phyloP scores from a whole-genome alignment of 1,140 invertebrate species.

The Drosophila yakuba region DNA sequence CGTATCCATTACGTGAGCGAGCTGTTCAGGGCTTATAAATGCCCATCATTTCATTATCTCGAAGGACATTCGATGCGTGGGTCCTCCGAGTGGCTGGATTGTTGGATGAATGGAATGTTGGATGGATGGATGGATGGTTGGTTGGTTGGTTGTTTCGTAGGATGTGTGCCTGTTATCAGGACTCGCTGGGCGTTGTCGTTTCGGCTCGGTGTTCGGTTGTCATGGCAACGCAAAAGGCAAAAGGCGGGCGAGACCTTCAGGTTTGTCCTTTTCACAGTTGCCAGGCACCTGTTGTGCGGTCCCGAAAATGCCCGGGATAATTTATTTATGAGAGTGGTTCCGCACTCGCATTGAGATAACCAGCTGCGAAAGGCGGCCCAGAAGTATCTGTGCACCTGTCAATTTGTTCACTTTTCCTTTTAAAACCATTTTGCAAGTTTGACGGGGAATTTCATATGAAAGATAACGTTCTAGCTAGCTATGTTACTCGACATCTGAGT shows the following conservation, averaged over 20 bases:
- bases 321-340: slow-evolving; percentile 1
- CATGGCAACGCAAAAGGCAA: slow-evolving; percentile 42
- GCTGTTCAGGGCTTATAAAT: slow-evolving; percentile 37
- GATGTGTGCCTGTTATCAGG: slow-evolving; percentile 29
- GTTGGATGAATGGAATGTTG: not conserved
- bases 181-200: slow-evolving; percentile 44
- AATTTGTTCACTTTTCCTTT: not conserved
- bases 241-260: slow-evolving; percentile 61
- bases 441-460: not conserved
- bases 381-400: not conserved
- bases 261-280: slow-evolving; percentile 81
- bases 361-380: slow-evolving; percentile 22
- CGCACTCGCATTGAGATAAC: slow-evolving; percentile 56
- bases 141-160: not conserved
- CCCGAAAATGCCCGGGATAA: slow-evolving; percentile 18
- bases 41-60: slow-evolving; percentile 67
- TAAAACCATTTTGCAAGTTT: too few relatives aligned
- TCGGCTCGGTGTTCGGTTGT: slow-evolving; percentile 42
- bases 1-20: slow-evolving; percentile 43
- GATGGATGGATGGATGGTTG: not conserved
- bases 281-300: slow-evolving; percentile 74
- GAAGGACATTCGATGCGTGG: slow-evolving; percentile 67
- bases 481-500: too few relatives aligned
- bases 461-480: too few relatives aligned
- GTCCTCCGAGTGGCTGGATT: slow-evolving; percentile 10